Evolutionary conservation across 2,888 invertebrate species (phyloP).

Genomic region (Lamellibrachia satsuma): DNA sequence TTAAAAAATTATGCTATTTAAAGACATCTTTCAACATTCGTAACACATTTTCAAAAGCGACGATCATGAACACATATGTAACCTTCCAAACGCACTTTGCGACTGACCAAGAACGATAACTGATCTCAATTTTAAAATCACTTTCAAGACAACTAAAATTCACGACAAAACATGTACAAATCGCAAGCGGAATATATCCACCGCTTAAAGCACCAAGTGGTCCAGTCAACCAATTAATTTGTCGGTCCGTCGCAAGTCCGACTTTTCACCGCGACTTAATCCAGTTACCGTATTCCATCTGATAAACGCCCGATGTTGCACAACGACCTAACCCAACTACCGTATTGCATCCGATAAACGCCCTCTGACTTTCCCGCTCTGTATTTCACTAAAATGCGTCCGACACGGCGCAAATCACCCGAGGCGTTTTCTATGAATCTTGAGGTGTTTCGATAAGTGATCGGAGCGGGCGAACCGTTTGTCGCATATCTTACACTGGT

Average conservation of each 20-base stretch:
- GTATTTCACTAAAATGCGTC: neutral
- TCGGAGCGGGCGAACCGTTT: conserved; percentile 93
- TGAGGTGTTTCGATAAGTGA: conserved; percentile 90
- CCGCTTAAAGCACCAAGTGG: neutral
- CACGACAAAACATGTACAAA: neutral
- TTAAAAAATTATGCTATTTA: neutral
- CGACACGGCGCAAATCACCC: neutral
- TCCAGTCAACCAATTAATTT: neutral
- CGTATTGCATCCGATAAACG: conserved; percentile 7
- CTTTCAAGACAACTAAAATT: neutral
- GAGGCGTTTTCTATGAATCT: conserved; percentile 66
- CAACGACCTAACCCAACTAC: neutral
- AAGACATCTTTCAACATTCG: neutral
- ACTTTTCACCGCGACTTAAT: neutral
- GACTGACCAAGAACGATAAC: neutral
- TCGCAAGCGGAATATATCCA: neutral
- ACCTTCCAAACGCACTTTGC: neutral
- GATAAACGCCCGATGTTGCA: neutral
- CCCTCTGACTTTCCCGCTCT: neutral
- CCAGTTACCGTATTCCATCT: conserved; percentile 1
- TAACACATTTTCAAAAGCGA: neutral
- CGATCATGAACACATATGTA: neutral
- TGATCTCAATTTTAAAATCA: neutral
- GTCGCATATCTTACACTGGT: conserved; percentile 85
- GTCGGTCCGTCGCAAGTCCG: neutral